Percentiles rank a stretch among this genome's conserved stretches.
Evolutionary conservation across 2,888 invertebrate species (phyloP).

Genomic region (Drosophila merina): DNA sequence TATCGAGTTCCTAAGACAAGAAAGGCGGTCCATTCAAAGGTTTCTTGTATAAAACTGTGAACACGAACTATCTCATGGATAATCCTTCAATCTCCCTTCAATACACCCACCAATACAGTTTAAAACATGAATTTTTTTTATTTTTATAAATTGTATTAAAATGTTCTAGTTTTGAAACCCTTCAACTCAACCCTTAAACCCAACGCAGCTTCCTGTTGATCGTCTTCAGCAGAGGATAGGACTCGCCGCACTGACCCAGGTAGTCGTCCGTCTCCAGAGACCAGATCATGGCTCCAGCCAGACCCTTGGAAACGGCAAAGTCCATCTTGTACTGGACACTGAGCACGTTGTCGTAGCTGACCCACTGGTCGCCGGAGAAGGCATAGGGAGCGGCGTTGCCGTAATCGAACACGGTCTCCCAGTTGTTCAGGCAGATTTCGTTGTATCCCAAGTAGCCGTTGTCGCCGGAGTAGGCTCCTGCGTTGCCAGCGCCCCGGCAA

Average conservation of each 20-base stretch:
- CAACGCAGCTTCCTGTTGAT: constrained; percentile 68
- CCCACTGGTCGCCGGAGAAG: constrained; percentile 93
- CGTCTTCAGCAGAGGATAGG: constrained; percentile 87
- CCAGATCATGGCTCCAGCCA: constrained; percentile 88
- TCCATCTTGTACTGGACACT: constrained; percentile 92
- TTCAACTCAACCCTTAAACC: constrained; percentile 32
- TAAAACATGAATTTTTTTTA: background rate
- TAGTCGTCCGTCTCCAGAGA: constrained; percentile 97
- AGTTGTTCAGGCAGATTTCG: constrained; percentile 86
- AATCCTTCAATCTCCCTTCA: too few relatives aligned
- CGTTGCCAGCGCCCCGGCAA: constrained; percentile 51
- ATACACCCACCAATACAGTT: too few relatives aligned
- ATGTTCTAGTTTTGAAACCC: background rate
- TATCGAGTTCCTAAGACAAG: background rate
- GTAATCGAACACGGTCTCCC: constrained; percentile 70
- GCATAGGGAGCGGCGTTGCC: constrained; percentile 88
- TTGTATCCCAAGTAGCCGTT: constrained; percentile 89
- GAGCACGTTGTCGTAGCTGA: constrained; percentile 93
- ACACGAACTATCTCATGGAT: too few relatives aligned
- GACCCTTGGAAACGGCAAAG: constrained; percentile 90
- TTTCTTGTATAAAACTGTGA: too few relatives aligned
- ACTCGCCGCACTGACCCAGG: constrained; percentile 89
- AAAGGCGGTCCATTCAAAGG: too few relatives aligned
- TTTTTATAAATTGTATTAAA: background rate
- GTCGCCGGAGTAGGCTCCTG: constrained; percentile 86